A percentile compares a stretch with the other conserved stretches of the same genome.
phyloP scores from a whole-genome alignment of 2,113 vertebrate genomes.

The Hystrix cristata region DNA sequence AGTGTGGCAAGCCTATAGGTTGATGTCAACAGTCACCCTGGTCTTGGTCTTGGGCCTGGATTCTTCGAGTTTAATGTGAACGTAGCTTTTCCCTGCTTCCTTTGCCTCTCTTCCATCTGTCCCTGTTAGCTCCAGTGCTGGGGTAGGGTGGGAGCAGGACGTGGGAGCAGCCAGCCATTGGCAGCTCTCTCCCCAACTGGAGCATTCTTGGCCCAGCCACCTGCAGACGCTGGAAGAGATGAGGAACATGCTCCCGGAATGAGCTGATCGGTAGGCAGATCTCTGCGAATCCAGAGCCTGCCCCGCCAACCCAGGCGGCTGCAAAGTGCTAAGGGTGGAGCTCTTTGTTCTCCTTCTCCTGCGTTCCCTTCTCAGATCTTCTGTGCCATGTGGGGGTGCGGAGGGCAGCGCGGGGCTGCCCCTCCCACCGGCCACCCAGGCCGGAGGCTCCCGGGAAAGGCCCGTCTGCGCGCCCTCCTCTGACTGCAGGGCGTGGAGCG shows the following conservation, averaged over 20 bases:
- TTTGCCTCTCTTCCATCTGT: neutral
- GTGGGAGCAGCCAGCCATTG: neutral
- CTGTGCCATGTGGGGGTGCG: neutral
- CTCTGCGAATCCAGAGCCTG: neutral
- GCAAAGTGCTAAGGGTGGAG: neutral
- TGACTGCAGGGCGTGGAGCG: neutral
- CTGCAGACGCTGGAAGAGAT: conserved; percentile 22
- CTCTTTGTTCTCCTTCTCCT: rapidly evolving
- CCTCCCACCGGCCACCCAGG: neutral
- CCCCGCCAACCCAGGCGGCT: neutral
- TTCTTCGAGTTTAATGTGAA: neutral
- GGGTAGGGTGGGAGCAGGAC: neutral
- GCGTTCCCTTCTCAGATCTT: neutral
- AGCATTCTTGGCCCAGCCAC: conserved; percentile 11
- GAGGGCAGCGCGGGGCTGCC: neutral
- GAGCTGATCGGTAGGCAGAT: neutral
- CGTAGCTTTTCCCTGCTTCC: neutral
- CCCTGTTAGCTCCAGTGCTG: neutral
- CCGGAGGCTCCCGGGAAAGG: neutral
- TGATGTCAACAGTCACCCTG: neutral
- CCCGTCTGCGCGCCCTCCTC: neutral
- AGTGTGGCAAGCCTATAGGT: neutral
- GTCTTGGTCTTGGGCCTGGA: neutral
- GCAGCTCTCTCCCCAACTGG: neutral
- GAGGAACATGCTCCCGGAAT: neutral